Base-by-base conservation (phyloP, 2,888 invertebrate genomes). In the Bembecia ichneumoniformis region DNA sequence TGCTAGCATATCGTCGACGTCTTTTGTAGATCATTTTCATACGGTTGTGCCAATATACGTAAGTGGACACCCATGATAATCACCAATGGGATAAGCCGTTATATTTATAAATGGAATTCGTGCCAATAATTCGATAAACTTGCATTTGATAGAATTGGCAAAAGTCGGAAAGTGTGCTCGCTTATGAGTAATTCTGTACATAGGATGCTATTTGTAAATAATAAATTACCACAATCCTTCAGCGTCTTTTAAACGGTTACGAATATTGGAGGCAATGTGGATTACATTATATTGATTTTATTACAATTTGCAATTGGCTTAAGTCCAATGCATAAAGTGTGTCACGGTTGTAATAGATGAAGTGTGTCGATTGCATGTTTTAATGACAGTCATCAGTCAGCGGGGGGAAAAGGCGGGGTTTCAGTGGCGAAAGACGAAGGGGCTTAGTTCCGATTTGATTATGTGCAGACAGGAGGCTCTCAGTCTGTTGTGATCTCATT, bases 11-110 rank as follows among this genome's bases (percentile, higher is more conserved):
- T 63, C 58, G 54, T 51, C 68, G 56, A 59, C 67, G 72, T 70
- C 82, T 81, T 83, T 83, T 80, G 77, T 80, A 77, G 68, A 74
- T 71, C 75, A 82, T 77, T 68, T 61, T 54, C 57, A 58, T 67
- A 62, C 68, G 57, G 62, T 67, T 74, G 70, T 80, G 84, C 83
- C 82, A 84, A 80, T 72, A 57, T 66, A 64, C 59, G 54, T 65
- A 68, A 67, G 67, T 60, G 67, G 65, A 71, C 70, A 62, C 66
- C 58, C 57, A 53, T 71, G 68, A 73, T 75, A 74, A 70, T 68
- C 66, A 67, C 86, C 83, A 87, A 87, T 84, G 74, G 73, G 71
- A 68, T 52, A 61, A 59, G 59, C 51, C 46, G 74, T 65, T 84
- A 83, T 74, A 77, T 74, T 77, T 80, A 72, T 82, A 83, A 77